Conservation (phyloP, 1,140 invertebrate genomes). For the Drosophila leontia region DNA sequence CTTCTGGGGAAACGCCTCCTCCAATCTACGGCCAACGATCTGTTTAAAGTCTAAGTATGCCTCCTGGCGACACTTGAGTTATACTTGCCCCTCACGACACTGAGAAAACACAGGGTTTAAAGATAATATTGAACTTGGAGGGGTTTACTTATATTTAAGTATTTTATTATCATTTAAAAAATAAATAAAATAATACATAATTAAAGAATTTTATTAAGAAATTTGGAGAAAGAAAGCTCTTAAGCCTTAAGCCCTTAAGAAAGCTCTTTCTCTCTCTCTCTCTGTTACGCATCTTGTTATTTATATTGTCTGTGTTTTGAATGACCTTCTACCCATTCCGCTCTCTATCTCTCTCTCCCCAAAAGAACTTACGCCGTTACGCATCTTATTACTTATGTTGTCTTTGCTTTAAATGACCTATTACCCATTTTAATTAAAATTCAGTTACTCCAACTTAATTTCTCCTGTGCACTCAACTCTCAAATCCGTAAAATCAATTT, state of each 20-base stretch:
- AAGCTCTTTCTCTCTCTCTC: not conserved
- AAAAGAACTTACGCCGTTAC: not conserved
- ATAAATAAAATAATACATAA: too few species aligned
- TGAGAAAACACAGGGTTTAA: not conserved
- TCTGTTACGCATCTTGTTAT: not conserved
- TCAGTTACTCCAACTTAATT: not conserved
- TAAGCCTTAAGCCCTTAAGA: too few species aligned
- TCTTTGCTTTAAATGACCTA: not conserved
- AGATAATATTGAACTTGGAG: not conserved
- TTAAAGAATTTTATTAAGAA: too few species aligned
- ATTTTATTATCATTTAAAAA: too few species aligned
- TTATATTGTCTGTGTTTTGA: not conserved
- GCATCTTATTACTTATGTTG: not conserved
- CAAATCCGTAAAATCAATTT: constrained; percentile 81
- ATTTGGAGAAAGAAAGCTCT: too few species aligned
- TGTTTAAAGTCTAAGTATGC: constrained; percentile 83
- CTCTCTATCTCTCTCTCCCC: not conserved
- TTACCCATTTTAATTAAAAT: not conserved
- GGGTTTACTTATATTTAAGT: not conserved
- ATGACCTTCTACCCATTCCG: too few species aligned
- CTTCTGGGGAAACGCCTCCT: constrained; percentile 29
- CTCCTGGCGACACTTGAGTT: constrained; percentile 73
- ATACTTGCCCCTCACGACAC: constrained; percentile 55
- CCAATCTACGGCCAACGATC: constrained; percentile 72
- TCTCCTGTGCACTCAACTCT: constrained; percentile 14